A percentile compares a stretch with the other conserved stretches of the same genome.
Conservation (phyloP, 2,113 vertebrate species). For the Butorides virescens region DNA sequence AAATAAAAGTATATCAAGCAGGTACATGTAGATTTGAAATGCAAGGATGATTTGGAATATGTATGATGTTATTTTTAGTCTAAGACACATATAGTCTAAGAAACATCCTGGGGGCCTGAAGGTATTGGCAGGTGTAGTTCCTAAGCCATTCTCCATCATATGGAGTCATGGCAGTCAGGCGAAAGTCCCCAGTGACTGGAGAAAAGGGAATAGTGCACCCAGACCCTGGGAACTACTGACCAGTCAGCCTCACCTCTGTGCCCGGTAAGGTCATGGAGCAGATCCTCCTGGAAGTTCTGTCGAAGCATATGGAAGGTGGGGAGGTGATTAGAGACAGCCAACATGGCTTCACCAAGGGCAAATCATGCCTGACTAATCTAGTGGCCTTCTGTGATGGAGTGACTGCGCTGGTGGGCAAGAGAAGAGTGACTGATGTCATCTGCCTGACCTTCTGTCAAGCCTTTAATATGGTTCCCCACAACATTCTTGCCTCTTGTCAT, state of each 20-base stretch:
- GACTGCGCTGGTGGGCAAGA: not conserved
- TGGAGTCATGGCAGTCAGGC: not conserved
- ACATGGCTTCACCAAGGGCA: not conserved
- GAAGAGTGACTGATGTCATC: not conserved
- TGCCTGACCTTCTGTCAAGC: not conserved
- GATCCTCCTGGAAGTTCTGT: not conserved
- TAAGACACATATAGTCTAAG: not conserved
- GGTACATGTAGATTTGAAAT: not conserved
- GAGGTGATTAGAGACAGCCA: not conserved
- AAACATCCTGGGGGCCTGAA: not conserved
- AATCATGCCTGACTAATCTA: not conserved
- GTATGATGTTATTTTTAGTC: not conserved
- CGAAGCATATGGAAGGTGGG: not conserved
- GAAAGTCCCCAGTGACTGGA: not conserved
- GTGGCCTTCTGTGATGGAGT: not conserved
- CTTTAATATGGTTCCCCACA: not conserved
- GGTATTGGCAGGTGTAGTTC: not conserved
- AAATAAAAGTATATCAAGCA: not conserved
- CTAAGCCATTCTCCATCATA: not conserved
- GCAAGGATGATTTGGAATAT: not conserved
- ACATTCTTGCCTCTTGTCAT: not conserved
- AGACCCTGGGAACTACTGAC: not conserved
- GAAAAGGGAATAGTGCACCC: not conserved
- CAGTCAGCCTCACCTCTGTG: not conserved
- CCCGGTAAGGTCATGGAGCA: not conserved